phyloP scores from a whole-genome alignment of 2,797 vertebrate species.

The Melanotaenia trifasciata region DNA sequence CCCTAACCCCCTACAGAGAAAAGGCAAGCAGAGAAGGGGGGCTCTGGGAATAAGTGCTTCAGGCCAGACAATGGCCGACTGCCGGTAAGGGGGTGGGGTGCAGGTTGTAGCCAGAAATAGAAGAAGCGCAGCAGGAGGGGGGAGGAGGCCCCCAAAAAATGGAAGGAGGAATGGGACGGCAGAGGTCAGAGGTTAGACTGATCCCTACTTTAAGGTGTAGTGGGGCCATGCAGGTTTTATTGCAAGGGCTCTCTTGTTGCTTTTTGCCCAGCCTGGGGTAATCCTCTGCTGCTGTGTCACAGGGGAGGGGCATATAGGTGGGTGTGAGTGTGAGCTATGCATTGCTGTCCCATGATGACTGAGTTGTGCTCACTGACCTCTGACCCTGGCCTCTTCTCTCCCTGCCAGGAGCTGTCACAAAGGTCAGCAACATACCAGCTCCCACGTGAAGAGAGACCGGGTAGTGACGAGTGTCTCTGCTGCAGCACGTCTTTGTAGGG shows the following conservation, averaged over 20 bases:
- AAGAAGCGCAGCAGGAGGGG: conserved; percentile 36
- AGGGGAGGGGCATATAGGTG: conserved; percentile 44
- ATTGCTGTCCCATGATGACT: conserved; percentile 64
- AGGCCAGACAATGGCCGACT: conserved; percentile 69
- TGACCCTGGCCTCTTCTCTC: conserved; percentile 41
- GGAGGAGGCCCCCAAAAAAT: conserved; percentile 34
- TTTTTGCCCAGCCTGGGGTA: conserved; percentile 60
- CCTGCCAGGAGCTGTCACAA: conserved; percentile 40
- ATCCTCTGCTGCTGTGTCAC: conserved; percentile 26
- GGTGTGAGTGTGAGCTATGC: conserved; percentile 40
- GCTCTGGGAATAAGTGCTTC: conserved; percentile 65
- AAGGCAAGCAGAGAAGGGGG: conserved; percentile 54
- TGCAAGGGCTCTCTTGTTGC: conserved; percentile 63
- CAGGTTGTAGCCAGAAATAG: conserved; percentile 52
- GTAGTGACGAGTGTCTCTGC: conserved; percentile 5
- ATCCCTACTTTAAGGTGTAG: conserved; percentile 73
- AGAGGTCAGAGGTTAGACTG: conserved; percentile 74
- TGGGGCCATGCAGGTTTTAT: conserved; percentile 63
- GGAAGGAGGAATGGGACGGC: conserved; percentile 25
- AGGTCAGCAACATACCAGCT: conserved; percentile 39
- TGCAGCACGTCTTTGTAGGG: conserved; percentile 17
- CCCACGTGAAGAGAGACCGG: conserved; percentile 11
- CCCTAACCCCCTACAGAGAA: conserved; percentile 61
- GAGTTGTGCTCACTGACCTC: conserved; percentile 65
- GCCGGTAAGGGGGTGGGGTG: conserved; percentile 46